Evolutionary conservation across 2,797 vertebrate genomes (phyloP).

Genomic region (Rhadinocentrus ornatus): DNA sequence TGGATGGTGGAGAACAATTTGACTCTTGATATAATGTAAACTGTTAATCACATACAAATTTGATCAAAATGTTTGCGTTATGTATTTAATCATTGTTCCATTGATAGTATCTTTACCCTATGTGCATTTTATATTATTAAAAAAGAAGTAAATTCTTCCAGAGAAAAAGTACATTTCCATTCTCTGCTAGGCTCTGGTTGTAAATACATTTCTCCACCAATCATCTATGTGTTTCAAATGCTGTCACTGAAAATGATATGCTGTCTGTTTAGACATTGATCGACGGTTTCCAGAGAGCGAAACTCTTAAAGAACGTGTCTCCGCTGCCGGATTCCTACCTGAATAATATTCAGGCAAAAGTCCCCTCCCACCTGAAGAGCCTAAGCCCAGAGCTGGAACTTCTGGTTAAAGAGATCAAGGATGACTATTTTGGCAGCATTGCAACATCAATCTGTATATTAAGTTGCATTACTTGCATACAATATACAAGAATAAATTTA

Average conservation of each 20-base stretch:
- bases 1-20: not conserved
- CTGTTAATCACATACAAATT: not conserved
- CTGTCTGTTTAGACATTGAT: slow-evolving; percentile 81
- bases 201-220: too few relatives aligned
- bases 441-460: slow-evolving; percentile 80
- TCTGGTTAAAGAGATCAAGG: slow-evolving; percentile 87
- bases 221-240: slow-evolving; percentile 3
- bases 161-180: too few relatives aligned
- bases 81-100: not conserved
- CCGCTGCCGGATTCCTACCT: slow-evolving; percentile 87
- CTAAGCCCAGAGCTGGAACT: slow-evolving; percentile 59
- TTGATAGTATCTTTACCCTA: not conserved
- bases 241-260: not conserved
- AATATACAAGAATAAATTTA: not conserved
- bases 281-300: slow-evolving; percentile 85
- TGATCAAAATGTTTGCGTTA: not conserved
- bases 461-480: not conserved
- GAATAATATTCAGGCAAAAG: slow-evolving; percentile 77
- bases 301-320: slow-evolving; percentile 83
- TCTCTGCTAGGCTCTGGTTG: too few relatives aligned
- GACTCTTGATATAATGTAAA: not conserved
- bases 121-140: too few relatives aligned
- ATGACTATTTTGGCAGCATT: slow-evolving; percentile 86
- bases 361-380: slow-evolving; percentile 81
- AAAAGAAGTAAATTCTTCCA: too few relatives aligned